Percentiles rank a stretch among this genome's conserved stretches.
Evolutionary conservation across 1,140 invertebrate species (phyloP).

Genomic region (Leptoteleia sp.): DNA sequence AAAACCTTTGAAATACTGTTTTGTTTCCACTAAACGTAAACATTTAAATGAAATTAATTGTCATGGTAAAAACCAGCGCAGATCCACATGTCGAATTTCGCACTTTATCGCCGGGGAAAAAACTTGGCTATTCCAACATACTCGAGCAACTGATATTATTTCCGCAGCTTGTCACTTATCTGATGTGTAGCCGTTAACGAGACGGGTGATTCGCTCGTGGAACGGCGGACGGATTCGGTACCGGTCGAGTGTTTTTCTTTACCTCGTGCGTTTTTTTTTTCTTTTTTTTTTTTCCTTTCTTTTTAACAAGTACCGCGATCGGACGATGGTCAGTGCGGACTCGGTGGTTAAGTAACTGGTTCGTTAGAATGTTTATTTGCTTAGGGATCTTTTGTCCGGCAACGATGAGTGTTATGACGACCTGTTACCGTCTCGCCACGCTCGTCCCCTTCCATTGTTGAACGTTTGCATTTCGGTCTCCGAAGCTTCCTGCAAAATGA

Average conservation of each 20-base stretch:
- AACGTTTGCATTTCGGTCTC: constrained; percentile 39
- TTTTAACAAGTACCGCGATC: constrained; percentile 30
- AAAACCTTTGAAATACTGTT: too few relatives aligned
- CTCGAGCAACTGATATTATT: constrained; percentile 68
- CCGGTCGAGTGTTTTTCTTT: constrained; percentile 71
- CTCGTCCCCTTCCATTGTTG: constrained; percentile 41
- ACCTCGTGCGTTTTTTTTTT: constrained; percentile 21
- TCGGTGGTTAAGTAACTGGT: constrained; percentile 80
- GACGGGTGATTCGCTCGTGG: constrained; percentile 48
- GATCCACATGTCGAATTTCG: too few relatives aligned
- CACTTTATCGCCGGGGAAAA: too few relatives aligned
- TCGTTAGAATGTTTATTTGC: constrained; percentile 81
- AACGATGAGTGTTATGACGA: constrained; percentile 78
- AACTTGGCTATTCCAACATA: constrained; percentile 12
- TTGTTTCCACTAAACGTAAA: too few relatives aligned
- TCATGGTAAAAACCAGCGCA: too few relatives aligned
- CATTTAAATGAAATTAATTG: too few relatives aligned
- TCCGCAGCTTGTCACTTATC: constrained; percentile 74
- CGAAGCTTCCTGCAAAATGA: constrained; percentile 52
- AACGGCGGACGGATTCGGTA: constrained; percentile 43
- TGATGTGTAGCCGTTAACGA: constrained; percentile 64
- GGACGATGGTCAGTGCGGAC: constrained; percentile 67
- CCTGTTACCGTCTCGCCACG: constrained; percentile 74
- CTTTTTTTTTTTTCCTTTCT: not conserved
- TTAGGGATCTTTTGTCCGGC: constrained; percentile 76